Evolutionary conservation across 2,888 invertebrate genomes (phyloP), one percentile per base, ranked within the genome.

Genomic region (Thyatira batis): DNA sequence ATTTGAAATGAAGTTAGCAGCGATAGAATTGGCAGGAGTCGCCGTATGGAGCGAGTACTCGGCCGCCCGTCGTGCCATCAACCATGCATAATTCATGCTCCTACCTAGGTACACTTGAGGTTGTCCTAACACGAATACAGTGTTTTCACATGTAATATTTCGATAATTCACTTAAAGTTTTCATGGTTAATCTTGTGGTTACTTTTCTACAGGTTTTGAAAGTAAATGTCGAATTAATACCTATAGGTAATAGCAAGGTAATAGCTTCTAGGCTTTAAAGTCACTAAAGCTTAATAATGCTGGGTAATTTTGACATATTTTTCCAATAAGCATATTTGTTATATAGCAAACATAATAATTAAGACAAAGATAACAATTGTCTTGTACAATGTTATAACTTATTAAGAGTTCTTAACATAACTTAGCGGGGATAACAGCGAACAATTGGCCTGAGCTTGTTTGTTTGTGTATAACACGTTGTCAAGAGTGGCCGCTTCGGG

Each of bases 1-100:
- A 68, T 69, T 63, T 65, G 59, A 63, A 67, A 61, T 65, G 63
- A 60, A 67, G 67, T 68, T 66, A 69, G 62, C 65, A 61, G 57
- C 63, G 60, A 67, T 68, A 57, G 67, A 64, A 74, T 70, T 62
- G 74, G 72, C 68, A 61, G 60, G 62, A 70, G 69, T 60, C 61
- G 17, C 39, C 13, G 39, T 5, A 17, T 8, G 4, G 11, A 8
- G 39, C 17, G 17, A 60, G 62, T 62, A 54, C 61, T n/a, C 39
- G 4, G 61, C 52, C 56, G 52, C 59, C 53, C 60, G 50, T 53
- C 50, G 63, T 50, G 56, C n/a, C n/a, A n/a, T n/a, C n/a, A 56
- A 61, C 53, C 55, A 61, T 74, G 63, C 61, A 71, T 72, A 60
- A 72, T 73, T 68, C 66, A 74, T 67, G 51, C 55, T 60, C 58